Percentiles rank a stretch among this genome's conserved stretches.
Conservation (phyloP, 2,113 vertebrate genomes). For the Phylloscopus trochiloides region DNA sequence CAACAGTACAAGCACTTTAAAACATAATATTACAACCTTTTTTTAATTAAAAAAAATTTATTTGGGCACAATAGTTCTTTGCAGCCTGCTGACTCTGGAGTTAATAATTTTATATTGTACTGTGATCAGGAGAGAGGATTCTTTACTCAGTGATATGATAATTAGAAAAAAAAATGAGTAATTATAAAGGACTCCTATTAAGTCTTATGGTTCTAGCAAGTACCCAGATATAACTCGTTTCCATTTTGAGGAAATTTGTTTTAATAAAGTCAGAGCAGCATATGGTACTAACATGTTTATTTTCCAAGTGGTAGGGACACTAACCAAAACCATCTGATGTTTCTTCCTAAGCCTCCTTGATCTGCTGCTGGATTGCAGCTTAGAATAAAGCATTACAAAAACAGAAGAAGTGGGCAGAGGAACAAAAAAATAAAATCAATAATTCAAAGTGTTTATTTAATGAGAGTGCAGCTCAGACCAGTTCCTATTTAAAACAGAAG, state of each 20-base stretch:
- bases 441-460: background rate
- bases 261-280: slow-evolving; percentile 14
- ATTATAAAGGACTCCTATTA: background rate
- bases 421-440: background rate
- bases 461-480: background rate
- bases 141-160: background rate
- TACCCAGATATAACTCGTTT: background rate
- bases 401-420: background rate
- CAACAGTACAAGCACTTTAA: background rate
- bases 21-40: background rate
- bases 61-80: background rate
- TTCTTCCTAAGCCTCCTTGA: slow-evolving; percentile 63
- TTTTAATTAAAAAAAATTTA: background rate
- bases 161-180: background rate
- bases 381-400: slow-evolving; percentile 2
- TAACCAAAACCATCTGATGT: slow-evolving; percentile 55
- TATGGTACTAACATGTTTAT: slow-evolving; percentile 27
- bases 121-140: background rate
- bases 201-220: background rate
- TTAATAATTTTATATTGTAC: background rate
- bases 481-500: background rate
- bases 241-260: background rate
- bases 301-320: slow-evolving; percentile 9
- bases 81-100: background rate
- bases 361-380: slow-evolving; percentile 58